Base-by-base conservation (phyloP, 2,888 invertebrate species). In the Mythimna albipuncta region DNA sequence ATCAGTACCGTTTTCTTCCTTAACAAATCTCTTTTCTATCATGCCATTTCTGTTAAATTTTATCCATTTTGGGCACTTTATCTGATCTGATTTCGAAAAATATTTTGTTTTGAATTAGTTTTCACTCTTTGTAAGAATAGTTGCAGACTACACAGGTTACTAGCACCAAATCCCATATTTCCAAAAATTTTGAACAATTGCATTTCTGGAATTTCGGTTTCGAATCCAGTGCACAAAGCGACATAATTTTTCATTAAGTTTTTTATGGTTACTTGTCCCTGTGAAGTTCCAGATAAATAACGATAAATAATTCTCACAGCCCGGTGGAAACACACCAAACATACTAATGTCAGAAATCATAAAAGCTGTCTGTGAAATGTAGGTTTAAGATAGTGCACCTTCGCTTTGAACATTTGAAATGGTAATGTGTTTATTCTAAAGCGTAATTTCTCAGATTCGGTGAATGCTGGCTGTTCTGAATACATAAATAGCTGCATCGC, bases 371-470 rank as follows among this genome's bases (percentile, higher is more conserved):
- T 80, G 38, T 16, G 44, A 58, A 38, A 79, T 73, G 19, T 63
- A 65, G 65, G 61, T 62, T 38, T 35, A 44, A 57, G 50, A 52
- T 62, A 64, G 16, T 35, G 47, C 64, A 44, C 75, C 64, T 73
- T 63, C 19, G 64, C 61, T 73, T 76, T 80, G 61, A 73, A 54
- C 54, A 13, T n/a, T 59, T 32, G 44, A 74, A 62, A 80, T 74
- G 75, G 47, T 65, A 73, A 79, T 77, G 35, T 80, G 62, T 66
- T 63, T 63, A 65, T 63, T 47, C 19, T n/a, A 57, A 58, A 26
- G 32, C 47, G 50, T 80, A 54, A 66, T 66, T 80, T 74, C 62
- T 80, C 62, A 80, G 62, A 65, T 65, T 77, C 65, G 62, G 52
- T 55, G 52, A 41, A 74, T 54, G 62, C 6, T 32, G 26, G 44